Evolutionary conservation across 2,113 vertebrate species (phyloP).

Genomic region (Catagonus wagneri): DNA sequence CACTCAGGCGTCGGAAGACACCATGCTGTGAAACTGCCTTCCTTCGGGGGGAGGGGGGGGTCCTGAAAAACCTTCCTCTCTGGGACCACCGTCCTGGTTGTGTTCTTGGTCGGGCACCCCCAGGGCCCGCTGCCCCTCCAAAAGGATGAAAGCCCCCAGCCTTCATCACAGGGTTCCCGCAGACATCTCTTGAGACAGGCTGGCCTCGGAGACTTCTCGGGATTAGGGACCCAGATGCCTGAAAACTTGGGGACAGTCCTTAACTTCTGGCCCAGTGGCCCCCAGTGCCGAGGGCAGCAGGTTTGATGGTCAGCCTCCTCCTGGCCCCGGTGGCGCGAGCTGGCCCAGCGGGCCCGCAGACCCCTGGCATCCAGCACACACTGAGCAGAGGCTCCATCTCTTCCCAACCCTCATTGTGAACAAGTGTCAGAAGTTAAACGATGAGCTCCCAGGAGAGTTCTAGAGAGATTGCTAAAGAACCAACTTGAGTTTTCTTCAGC

Average conservation of each 20-base stretch:
- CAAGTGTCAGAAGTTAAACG: background rate
- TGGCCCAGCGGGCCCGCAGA: background rate
- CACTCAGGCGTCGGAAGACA: background rate
- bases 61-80: background rate
- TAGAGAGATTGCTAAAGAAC: background rate
- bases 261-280: background rate
- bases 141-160: background rate
- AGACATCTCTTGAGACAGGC: background rate
- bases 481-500: background rate
- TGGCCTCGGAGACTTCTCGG: background rate
- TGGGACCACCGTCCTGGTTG: background rate
- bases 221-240: background rate
- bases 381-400: background rate
- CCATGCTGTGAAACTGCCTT: background rate
- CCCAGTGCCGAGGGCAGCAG: background rate
- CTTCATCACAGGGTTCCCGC: background rate
- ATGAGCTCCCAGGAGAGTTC: background rate
- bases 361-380: background rate
- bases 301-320: background rate
- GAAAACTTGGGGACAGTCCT: background rate
- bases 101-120: background rate
- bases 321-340: no score
- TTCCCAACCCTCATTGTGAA: background rate
- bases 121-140: background rate
- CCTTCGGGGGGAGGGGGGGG: background rate